Base-by-base conservation (phyloP, 2,888 invertebrate species). In the Elmis aenea region DNA sequence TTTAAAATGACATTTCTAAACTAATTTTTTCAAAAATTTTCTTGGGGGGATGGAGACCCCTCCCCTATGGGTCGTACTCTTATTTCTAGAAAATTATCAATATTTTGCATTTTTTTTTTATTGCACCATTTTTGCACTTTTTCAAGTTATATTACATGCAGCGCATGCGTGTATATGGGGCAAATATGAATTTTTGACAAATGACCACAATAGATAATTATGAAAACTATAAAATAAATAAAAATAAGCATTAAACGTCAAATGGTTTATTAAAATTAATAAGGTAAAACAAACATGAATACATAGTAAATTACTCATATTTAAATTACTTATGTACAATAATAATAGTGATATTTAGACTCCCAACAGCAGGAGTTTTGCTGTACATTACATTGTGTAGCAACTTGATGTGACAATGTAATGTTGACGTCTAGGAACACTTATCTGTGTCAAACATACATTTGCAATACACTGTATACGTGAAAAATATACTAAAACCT, bases 201-300 rank as follows among this genome's bases (percentile, higher is more conserved):
- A n/a, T n/a, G n/a, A n/a, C n/a, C n/a, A n/a, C n/a, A n/a, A n/a
- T n/a, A n/a, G n/a, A n/a, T n/a, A n/a, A n/a, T n/a, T n/a, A n/a
- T n/a, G n/a, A 18, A 8, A 18, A 18, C 5, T 18, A 18, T 18
- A 33, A 28, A 22, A 13, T 21, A 20, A 25, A 26, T 9, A 43
- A n/a, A n/a, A n/a, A n/a, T n/a, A n/a, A n/a, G n/a, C n/a, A 28
- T 33, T 58, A 62, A 67, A 67, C 67, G 67, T 66, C 66, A 66
- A 67, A 66, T 67, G 66, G 64, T 67, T 67, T 67, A 67, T 67
- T 67, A 67, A 67, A 67, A 67, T 67, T 66, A 67, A 67, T 67
- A 67, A 67, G 66, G 54, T 65, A 67, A 67, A 67, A 67, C 67
- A 69, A 69, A 68, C 65, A 65, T 66, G 63, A 65, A 65, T 66